phyloP scores from a whole-genome alignment of 2,113 vertebrate species.

The Sebastes fasciatus region DNA sequence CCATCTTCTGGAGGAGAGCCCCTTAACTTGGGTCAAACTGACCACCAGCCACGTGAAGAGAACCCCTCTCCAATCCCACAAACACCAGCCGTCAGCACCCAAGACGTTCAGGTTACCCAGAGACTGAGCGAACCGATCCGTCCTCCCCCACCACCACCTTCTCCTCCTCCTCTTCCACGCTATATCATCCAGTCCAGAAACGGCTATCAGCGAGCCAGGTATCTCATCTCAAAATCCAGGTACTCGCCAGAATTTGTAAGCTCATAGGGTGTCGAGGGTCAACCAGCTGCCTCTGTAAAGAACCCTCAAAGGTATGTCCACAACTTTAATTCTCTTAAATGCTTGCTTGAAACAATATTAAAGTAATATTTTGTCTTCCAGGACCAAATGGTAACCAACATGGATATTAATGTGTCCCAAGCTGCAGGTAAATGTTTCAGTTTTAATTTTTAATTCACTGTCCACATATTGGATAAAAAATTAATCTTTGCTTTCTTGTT shows the following conservation, averaged over 20 bases:
- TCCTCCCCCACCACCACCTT: background rate
- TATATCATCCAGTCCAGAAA: constrained; percentile 9
- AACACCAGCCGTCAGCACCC: background rate
- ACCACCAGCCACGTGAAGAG: background rate
- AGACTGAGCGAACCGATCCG: background rate
- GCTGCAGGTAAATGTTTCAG: background rate
- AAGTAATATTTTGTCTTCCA: constrained; percentile 5
- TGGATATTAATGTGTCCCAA: background rate
- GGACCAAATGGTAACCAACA: background rate
- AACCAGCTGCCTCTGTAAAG: background rate
- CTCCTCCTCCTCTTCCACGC: background rate
- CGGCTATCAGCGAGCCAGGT: background rate
- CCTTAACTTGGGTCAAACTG: background rate
- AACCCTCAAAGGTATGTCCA: background rate
- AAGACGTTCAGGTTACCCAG: background rate
- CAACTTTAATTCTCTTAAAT: background rate
- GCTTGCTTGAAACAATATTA: background rate
- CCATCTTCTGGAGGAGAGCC: too few relatives aligned
- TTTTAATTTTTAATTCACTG: background rate
- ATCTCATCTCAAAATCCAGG: fast-evolving
- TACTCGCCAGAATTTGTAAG: background rate
- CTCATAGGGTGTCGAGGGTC: too few relatives aligned
- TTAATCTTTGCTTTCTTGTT: background rate
- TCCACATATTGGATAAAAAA: background rate
- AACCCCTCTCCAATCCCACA: background rate